Evolutionary conservation across 1,140 invertebrate genomes (phyloP).

Genomic region (Lanistes nyassanus): DNA sequence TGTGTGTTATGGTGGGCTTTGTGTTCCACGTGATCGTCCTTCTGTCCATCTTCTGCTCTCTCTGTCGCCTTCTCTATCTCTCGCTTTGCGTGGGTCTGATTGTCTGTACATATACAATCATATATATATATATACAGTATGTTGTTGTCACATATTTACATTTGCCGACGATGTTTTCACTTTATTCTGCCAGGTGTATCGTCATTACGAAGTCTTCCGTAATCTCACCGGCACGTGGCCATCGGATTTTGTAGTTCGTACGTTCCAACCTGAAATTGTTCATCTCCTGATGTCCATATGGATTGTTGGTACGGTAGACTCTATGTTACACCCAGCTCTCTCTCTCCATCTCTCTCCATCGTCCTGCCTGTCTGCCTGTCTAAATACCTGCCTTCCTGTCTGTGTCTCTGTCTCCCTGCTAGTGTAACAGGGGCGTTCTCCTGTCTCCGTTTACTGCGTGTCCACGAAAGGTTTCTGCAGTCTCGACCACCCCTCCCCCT

Average conservation of each 20-base stretch:
- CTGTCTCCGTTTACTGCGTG: too few species aligned
- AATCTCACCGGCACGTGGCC: conserved; percentile 28
- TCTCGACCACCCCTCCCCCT: too few species aligned
- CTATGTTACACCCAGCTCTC: not conserved
- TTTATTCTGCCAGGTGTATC: conserved; percentile 9
- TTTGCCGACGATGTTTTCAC: not conserved
- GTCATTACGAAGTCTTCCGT: conserved; percentile 23
- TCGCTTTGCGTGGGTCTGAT: not conserved
- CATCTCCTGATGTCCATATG: conserved; percentile 51
- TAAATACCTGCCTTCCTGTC: too few species aligned
- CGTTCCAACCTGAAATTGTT: conserved; percentile 49
- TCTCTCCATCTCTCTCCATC: too few species aligned
- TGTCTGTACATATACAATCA: too few species aligned
- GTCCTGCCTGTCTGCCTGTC: too few species aligned
- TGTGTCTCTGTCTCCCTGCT: too few species aligned
- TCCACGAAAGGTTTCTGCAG: too few species aligned
- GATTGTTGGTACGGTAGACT: conserved; percentile 48
- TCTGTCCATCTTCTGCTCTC: too few species aligned
- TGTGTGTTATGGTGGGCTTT: not conserved
- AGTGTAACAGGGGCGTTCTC: too few species aligned
- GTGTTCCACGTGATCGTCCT: too few species aligned
- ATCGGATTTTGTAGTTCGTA: conserved; percentile 47
- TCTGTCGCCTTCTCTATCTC: not conserved
- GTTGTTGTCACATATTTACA: not conserved
- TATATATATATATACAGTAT: too few species aligned